These are phyloP conservation scores for Oxyruncus cristatus DNA, from an alignment of 2,113 vertebrate species.

Conservation along the genomic window DNA sequence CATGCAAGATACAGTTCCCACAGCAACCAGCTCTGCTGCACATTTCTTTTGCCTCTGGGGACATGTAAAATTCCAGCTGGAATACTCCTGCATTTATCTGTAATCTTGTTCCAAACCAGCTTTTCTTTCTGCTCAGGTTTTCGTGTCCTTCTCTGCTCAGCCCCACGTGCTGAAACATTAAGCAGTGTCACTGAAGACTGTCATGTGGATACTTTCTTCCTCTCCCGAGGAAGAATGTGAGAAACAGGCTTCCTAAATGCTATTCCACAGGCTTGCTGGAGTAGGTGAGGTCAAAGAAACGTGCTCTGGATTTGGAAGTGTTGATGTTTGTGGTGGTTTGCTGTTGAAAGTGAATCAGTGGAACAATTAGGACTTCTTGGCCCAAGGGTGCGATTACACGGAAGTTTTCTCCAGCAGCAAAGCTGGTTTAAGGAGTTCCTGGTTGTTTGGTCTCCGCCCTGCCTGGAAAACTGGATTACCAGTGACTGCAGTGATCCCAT, in stretches of 20 bases:
- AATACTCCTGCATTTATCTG: neutral
- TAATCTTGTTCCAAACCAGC: neutral
- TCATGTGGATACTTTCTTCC: neutral
- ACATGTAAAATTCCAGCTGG: neutral
- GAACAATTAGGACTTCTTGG: conserved; percentile 11
- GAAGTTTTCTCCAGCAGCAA: neutral
- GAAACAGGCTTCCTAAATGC: neutral
- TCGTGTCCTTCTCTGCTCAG: accelerated
- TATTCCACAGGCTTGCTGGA: neutral
- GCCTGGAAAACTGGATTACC: conserved; percentile 14
- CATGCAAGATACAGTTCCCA: neutral
- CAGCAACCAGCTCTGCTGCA: neutral
- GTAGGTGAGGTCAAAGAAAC: neutral
- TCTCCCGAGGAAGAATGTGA: neutral
- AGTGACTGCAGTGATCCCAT: neutral
- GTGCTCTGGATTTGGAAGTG: neutral
- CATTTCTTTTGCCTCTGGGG: neutral
- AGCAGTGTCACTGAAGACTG: neutral
- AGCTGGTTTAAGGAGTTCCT: neutral
- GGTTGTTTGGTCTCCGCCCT: neutral
- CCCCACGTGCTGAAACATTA: neutral
- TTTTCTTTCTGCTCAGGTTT: neutral
- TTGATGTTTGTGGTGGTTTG: neutral
- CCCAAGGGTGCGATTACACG: neutral
- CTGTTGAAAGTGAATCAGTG: neutral